Percentiles rank a stretch among this genome's conserved stretches.
phyloP scores from a whole-genome alignment of 2,797 vertebrate genomes.

The Hippocampus kuda region DNA sequence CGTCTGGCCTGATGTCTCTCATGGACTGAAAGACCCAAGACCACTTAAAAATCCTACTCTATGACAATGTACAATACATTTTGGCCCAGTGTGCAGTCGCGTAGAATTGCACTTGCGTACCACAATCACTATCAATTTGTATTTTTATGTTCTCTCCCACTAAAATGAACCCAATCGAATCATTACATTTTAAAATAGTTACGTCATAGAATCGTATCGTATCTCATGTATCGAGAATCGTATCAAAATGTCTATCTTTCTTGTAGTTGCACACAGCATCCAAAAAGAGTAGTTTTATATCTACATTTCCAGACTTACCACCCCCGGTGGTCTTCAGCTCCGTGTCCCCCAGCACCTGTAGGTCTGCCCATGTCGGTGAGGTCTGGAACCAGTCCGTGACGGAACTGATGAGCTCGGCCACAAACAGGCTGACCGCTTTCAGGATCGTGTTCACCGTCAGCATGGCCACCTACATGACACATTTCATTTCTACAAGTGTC shows the following conservation, averaged over 20 bases:
- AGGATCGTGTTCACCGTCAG: conserved; percentile 30
- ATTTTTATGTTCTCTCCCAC: too few species aligned
- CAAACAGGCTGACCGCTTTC: conserved; percentile 39
- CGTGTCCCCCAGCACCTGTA: conserved; percentile 46
- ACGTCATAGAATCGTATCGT: too few species aligned
- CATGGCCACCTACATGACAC: conserved; percentile 25
- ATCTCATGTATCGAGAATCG: too few species aligned
- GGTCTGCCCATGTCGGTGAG: conserved; percentile 45
- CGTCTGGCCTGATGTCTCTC: conserved; percentile 67
- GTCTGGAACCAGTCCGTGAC: conserved; percentile 55
- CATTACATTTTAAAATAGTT: too few species aligned
- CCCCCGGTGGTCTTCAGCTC: conserved; percentile 55
- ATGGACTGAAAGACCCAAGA: conserved; percentile 31
- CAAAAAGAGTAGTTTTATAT: background rate
- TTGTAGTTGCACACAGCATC: too few species aligned
- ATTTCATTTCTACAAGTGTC: background rate
- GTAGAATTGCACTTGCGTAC: too few species aligned
- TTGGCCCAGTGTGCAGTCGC: too few species aligned
- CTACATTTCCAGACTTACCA: conserved; percentile 18
- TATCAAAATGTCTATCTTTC: too few species aligned
- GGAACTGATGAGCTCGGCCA: conserved; percentile 46
- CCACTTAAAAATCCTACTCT: background rate
- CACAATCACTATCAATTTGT: too few species aligned
- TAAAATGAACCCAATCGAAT: too few species aligned
- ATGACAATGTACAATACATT: too few species aligned